These are phyloP conservation scores for Sycophila texana DNA, from an alignment of 2,888 invertebrate species.

Conservation along the genomic window DNA sequence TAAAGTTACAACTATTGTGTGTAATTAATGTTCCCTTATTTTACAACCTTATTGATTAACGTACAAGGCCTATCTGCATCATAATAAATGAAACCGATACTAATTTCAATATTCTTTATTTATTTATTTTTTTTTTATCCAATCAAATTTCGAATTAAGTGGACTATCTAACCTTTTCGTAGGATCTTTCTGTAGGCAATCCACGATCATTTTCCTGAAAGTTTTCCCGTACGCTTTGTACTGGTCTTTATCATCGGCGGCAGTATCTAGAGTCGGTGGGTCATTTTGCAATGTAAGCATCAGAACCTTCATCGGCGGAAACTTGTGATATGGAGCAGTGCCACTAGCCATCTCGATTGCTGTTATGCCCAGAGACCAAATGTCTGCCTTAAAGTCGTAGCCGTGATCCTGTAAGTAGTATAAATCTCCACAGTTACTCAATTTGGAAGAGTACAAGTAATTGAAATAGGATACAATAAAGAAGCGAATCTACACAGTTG, in stretches of 20 bases:
- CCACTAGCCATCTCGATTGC: constrained; percentile 99
- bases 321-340: constrained; percentile 98
- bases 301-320: constrained; percentile 99
- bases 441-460: constrained; percentile 3
- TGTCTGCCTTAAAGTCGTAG: constrained; percentile 98
- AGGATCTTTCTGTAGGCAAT: constrained; percentile 97
- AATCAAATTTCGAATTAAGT: no score
- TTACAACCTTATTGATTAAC: no score
- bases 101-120: no score
- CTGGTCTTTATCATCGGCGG: constrained; percentile 97
- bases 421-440: constrained; percentile 39
- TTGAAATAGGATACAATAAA: constrained; percentile 24
- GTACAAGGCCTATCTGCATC: no score
- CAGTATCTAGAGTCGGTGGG: constrained; percentile 96
- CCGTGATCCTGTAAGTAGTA: constrained; percentile 85
- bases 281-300: constrained; percentile 99
- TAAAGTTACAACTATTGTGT: no score
- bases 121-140: no score
- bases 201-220: constrained; percentile 96
- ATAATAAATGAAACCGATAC: no score
- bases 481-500: neutral
- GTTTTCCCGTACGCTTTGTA: constrained; percentile 98
- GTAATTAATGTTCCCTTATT: no score
- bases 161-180: constrained; percentile 81
- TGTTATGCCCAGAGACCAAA: constrained; percentile 96